These are phyloP conservation scores for Tipula lateralis DNA, from an alignment of 2,888 invertebrate genomes.

Conservation along the genomic window DNA sequence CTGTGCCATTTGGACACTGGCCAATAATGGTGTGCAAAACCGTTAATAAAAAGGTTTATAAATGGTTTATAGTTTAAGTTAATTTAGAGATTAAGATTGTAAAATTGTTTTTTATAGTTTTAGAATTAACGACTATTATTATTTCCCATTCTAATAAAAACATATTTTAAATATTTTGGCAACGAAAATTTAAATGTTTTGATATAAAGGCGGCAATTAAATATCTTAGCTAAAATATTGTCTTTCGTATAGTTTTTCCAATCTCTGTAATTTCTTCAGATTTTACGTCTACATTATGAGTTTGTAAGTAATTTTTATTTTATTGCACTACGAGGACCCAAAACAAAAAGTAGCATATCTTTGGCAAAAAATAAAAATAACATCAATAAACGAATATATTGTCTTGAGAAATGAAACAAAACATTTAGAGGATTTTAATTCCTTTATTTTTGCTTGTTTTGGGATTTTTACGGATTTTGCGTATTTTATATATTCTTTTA, in stretches of 20 bases:
- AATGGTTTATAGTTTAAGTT: too few species aligned
- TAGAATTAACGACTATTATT: too few species aligned
- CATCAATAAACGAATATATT: not conserved
- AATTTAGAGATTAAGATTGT: too few species aligned
- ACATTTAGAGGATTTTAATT: not conserved
- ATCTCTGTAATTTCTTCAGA: not conserved
- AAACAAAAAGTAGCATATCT: not conserved
- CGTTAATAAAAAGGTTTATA: too few species aligned
- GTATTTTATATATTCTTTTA: not conserved
- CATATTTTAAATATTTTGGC: too few species aligned
- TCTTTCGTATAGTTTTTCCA: not conserved
- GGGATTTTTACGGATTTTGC: not conserved
- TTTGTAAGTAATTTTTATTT: not conserved
- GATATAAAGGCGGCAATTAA: too few species aligned
- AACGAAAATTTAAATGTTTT: too few species aligned
- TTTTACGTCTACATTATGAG: not conserved
- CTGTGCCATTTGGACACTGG: too few species aligned
- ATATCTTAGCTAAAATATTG: too few species aligned
- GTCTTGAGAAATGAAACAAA: not conserved
- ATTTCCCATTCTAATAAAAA: too few species aligned
- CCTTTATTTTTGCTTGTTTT: not conserved
- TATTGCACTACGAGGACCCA: not conserved
- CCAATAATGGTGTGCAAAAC: too few species aligned
- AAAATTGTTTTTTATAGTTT: too few species aligned
- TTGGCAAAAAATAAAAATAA: not conserved